These are phyloP conservation scores for Dioctria rufipes DNA, from an alignment of 2,888 invertebrate genomes.

Conservation along the genomic window DNA sequence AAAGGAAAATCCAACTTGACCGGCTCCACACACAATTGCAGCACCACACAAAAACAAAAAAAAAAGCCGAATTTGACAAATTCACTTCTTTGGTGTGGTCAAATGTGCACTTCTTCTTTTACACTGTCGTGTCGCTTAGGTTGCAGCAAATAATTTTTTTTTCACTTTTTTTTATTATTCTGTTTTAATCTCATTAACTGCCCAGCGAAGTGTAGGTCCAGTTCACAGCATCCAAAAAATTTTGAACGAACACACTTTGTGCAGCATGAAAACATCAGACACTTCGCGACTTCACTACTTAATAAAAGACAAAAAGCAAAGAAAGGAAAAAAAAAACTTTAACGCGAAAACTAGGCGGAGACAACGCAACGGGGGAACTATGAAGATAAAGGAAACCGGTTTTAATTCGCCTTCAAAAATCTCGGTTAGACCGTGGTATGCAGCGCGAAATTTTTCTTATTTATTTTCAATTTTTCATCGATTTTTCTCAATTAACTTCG, in stretches of 20 bases:
- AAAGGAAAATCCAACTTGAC: conserved; percentile 44
- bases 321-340: not conserved
- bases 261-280: conserved; percentile 2
- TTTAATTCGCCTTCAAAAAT: conserved; percentile 43
- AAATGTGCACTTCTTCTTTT: not conserved
- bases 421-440: conserved; percentile 41
- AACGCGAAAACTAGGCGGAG: not conserved
- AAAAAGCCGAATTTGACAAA: conserved; percentile 12
- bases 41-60: not conserved
- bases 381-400: conserved; percentile 9
- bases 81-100: conserved; percentile 32
- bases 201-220: conserved; percentile 31
- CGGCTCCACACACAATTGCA: conserved; percentile 19
- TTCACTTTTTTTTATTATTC: not conserved
- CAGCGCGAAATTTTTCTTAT: conserved; percentile 27
- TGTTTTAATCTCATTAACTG: not conserved
- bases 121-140: not conserved
- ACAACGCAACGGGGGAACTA: conserved; percentile 14
- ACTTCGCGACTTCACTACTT: not conserved
- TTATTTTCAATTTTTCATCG: conserved; percentile 16
- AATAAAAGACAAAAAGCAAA: too few relatives aligned
- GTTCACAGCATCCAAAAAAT: conserved; percentile 32
- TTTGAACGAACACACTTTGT: not conserved
- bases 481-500: conserved; percentile 39
- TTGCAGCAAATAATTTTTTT: not conserved